These are phyloP conservation scores for Pristionchus exspectatus DNA, from an alignment of 2,888 invertebrate species.

Conservation along the genomic window DNA sequence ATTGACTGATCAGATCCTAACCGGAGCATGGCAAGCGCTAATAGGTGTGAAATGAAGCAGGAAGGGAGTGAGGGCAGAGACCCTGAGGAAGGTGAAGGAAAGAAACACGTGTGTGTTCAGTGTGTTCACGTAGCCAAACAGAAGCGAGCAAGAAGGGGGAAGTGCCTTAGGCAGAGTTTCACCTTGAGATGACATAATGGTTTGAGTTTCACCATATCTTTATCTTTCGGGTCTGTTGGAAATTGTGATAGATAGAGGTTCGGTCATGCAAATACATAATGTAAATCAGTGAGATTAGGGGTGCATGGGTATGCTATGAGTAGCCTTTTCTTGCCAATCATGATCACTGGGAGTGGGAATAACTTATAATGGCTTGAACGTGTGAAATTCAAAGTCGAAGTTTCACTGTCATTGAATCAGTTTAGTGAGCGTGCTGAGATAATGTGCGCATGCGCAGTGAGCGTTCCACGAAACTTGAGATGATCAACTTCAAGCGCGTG, in stretches of 20 bases:
- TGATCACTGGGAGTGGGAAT: too few species aligned
- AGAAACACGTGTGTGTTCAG: constrained; percentile 25
- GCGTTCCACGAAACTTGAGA: constrained; percentile 28
- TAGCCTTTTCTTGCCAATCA: too few species aligned
- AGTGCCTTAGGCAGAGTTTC: not conserved
- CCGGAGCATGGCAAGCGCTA: too few species aligned
- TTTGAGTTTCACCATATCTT: not conserved
- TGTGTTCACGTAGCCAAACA: constrained; percentile 25
- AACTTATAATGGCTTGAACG: too few species aligned
- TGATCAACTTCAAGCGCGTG: not conserved
- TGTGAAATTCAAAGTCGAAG: too few species aligned
- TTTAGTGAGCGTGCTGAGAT: not conserved
- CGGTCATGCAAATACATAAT: too few species aligned
- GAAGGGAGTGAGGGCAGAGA: constrained; percentile 16
- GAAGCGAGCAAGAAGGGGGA: constrained; percentile 18
- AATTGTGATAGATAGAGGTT: too few species aligned
- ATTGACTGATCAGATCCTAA: too few species aligned
- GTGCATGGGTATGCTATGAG: too few species aligned
- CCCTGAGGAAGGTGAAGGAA: not conserved
- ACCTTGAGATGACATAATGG: not conserved
- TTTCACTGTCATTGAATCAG: too few species aligned
- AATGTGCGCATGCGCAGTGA: not conserved
- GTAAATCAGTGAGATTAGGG: too few species aligned
- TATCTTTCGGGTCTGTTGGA: too few species aligned
- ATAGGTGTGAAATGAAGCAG: not conserved